Percentiles rank a stretch among this genome's conserved stretches.
phyloP scores from a whole-genome alignment of 2,113 vertebrate species.

The Pardalotus punctatus region DNA sequence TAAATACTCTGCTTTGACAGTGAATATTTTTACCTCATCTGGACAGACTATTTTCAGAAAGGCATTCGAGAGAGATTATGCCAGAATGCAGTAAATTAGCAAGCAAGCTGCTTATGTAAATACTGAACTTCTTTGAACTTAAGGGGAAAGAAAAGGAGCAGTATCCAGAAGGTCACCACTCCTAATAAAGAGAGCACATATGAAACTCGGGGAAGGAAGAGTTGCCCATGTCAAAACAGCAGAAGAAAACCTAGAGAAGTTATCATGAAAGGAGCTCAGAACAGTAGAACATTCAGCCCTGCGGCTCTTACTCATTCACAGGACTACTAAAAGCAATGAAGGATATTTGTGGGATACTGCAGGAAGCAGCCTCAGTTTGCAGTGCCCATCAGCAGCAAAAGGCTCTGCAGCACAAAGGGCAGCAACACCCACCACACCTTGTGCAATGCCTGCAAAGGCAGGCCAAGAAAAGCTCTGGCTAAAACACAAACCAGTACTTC shows the following conservation, averaged over 20 bases:
- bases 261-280: background rate
- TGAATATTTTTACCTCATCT: slow-evolving; percentile 36
- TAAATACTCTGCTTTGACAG: background rate
- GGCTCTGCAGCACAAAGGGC: background rate
- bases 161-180: background rate
- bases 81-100: slow-evolving; percentile 13
- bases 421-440: background rate
- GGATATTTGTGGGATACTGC: background rate
- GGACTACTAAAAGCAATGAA: background rate
- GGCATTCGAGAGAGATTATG: background rate
- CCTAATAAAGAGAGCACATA: background rate
- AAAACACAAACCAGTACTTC: background rate
- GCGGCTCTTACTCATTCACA: background rate
- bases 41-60: slow-evolving; percentile 43
- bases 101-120: background rate
- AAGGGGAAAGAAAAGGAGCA: background rate
- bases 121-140: background rate
- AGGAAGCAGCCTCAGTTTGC: background rate
- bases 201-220: background rate
- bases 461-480: background rate
- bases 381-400: background rate
- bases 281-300: background rate
- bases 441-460: background rate
- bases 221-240: background rate
- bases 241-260: background rate